phyloP scores from a whole-genome alignment of 2,888 invertebrate genomes.

The Trachelus stipa region DNA sequence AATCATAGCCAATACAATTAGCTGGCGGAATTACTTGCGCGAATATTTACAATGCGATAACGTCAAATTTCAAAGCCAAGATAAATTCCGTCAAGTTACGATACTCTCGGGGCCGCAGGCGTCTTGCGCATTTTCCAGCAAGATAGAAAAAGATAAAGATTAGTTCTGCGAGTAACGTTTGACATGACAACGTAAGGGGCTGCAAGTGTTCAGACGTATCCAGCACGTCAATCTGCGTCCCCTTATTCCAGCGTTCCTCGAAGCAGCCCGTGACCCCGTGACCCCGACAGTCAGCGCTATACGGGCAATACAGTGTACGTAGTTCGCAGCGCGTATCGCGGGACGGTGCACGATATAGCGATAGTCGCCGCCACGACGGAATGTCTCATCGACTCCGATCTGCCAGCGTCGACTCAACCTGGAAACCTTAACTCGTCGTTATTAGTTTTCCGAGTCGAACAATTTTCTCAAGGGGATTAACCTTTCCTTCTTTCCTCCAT shows the following conservation, averaged over 20 bases:
- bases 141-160: not conserved
- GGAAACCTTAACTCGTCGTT: not conserved
- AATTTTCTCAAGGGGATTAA: not conserved
- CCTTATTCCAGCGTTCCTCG: not conserved
- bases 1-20: not conserved
- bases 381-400: not conserved
- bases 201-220: not conserved
- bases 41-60: not conserved
- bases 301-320: not conserved
- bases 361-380: not conserved
- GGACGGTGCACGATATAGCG: not conserved
- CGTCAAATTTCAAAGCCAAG: not conserved
- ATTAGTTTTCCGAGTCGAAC: not conserved
- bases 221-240: not conserved
- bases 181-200: constrained; percentile 24
- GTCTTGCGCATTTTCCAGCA: not conserved
- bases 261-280: not conserved
- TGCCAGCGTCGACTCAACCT: not conserved
- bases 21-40: not conserved
- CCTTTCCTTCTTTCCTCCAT: not conserved
- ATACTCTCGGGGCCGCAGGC: not conserved
- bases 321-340: not conserved
- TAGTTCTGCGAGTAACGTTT: constrained; percentile 22
- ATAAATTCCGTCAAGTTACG: not conserved
- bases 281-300: not conserved